Evolutionary conservation across 1,140 invertebrate genomes (phyloP), one percentile per base, ranked within the genome.

Genomic region (Lepidurus apus): DNA sequence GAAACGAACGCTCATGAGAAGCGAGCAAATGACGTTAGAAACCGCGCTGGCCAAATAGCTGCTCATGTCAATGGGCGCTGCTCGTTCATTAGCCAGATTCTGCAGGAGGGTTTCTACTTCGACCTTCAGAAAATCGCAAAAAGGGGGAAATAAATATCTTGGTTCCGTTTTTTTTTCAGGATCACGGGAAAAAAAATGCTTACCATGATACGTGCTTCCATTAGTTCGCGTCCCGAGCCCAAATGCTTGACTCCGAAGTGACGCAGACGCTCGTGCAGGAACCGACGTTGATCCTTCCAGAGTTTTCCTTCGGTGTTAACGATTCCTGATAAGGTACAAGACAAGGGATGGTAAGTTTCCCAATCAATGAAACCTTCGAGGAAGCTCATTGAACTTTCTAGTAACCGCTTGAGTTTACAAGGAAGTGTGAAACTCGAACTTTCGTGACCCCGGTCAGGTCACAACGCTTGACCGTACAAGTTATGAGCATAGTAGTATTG

Each of bases 241-340:
- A 83, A 81, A 83, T 91, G 91, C 78, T 93, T 94, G 91, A 96
- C 95, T 11, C 97, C 96, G 81, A 98, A 95, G 81, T 92, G 90
- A 43, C 95, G 88, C 2, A 98, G 87, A 78, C 94, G 91, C 80
- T 94, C 91, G 82, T 98, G 93, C 13, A 98, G 87, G 86, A 98
- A 98, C 80, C 91, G 89, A 77, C 96, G 87, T 84, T 98, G 94
- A 81, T 94, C 93, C 84, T 95, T 94, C 96, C 96, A 98, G 81
- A 97, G 86, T 78, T 91, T 89, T 75, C 96, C 96, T 80, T 94
- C 93, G 78, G 93, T 92, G 84, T 96, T 96, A 81, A 97, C 91
- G 80, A 97, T 91, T 82, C 96, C 96, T 96, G 34, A 34, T 34
- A 34, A 34, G 3, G 34, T 34, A 34, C 34, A 34, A 34, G 34